phyloP scores from a whole-genome alignment of 2,113 vertebrate species.

The Cinclus cinclus region DNA sequence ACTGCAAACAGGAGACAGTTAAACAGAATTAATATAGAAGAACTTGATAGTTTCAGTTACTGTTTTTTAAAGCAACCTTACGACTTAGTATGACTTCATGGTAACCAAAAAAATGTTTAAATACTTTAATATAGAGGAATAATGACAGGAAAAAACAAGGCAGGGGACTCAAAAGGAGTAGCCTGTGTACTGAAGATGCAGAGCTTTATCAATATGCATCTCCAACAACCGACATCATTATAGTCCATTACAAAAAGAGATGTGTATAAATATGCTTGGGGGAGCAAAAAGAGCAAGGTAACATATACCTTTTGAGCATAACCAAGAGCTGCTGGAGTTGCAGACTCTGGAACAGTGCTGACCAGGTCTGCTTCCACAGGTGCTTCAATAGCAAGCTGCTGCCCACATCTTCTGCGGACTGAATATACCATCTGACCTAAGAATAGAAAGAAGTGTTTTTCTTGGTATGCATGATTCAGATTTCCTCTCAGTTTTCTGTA shows the following conservation, averaged over 20 bases:
- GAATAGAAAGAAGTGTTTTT: neutral
- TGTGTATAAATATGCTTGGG: neutral
- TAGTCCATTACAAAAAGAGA: neutral
- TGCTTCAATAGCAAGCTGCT: constrained; percentile 92
- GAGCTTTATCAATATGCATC: neutral
- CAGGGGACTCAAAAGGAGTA: neutral
- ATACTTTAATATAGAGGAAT: neutral
- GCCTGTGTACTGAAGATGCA: accelerated
- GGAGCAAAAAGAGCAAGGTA: neutral
- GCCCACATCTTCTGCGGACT: constrained; percentile 91
- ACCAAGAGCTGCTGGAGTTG: constrained; percentile 94
- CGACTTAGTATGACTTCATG: neutral
- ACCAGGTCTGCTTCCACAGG: constrained; percentile 93
- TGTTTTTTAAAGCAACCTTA: neutral
- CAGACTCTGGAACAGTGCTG: constrained; percentile 97
- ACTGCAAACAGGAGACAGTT: constrained; percentile 69
- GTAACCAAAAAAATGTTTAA: neutral
- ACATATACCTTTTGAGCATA: constrained; percentile 87
- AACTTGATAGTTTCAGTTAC: neutral
- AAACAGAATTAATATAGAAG: neutral
- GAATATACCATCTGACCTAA: constrained; percentile 98
- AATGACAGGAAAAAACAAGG: neutral
- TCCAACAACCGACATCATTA: neutral
- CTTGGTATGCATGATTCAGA: neutral
- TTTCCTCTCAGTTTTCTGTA: neutral